A percentile compares a stretch with the other conserved stretches of the same genome.
These are phyloP conservation scores for Nipponia nippon DNA, from an alignment of 2,113 vertebrate genomes.

Conservation along the genomic window DNA sequence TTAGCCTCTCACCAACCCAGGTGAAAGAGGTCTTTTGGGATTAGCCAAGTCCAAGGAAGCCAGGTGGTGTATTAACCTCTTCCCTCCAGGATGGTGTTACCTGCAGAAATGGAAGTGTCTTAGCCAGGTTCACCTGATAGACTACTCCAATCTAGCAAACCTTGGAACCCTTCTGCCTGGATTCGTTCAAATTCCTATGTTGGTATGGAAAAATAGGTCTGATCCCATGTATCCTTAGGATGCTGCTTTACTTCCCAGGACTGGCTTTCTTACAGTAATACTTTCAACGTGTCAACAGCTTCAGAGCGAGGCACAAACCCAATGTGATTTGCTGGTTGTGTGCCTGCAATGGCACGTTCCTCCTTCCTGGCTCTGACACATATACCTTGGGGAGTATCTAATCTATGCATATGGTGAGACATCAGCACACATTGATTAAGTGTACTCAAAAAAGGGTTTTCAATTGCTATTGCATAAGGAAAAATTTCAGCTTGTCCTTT, in stretches of 20 bases:
- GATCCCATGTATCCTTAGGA: not conserved
- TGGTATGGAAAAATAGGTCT: not conserved
- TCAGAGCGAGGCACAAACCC: not conserved
- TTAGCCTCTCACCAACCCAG: not conserved
- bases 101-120: not conserved
- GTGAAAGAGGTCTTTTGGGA: not conserved
- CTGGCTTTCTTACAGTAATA: not conserved
- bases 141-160: not conserved
- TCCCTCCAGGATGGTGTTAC: not conserved
- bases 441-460: not conserved
- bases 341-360: not conserved
- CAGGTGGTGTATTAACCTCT: not conserved
- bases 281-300: not conserved
- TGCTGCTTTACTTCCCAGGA: not conserved
- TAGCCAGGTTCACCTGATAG: not conserved
- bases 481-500: not conserved
- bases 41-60: not conserved
- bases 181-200: fast-evolving
- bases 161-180: not conserved
- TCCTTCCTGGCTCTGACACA: not conserved
- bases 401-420: not conserved
- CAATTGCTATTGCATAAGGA: not conserved
- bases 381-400: not conserved
- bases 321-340: not conserved
- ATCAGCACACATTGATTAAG: not conserved